Base-by-base conservation (phyloP, 2,113 vertebrate species). In the Mellivora capensis region DNA sequence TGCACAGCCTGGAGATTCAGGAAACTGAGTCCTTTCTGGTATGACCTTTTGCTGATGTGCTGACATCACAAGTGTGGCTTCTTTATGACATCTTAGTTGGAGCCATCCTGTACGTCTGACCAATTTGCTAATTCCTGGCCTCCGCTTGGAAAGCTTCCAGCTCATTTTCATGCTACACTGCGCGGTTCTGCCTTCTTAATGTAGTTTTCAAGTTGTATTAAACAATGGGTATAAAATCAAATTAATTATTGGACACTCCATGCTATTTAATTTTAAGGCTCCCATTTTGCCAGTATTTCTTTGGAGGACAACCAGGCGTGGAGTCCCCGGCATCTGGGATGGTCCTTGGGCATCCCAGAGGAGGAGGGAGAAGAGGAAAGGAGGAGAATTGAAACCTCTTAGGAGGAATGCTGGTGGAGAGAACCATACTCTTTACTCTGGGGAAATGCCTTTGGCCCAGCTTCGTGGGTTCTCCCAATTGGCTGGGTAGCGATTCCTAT, bases 261-360 rank as follows among this genome's bases (percentile, higher is more conserved):
- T 99, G 99, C 98, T 99, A 97, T 97, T 99, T 99, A 98, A 98
- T 99, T 99, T 99, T 99, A 99, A 98, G 97, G 94, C 98, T 99
- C 98, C 98, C 98, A 93, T 98, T 98, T 97, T 98, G 96, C 98
- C 97, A 98, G 86, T 98, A 98, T 98, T 98, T 99, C 98, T 99
- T 98, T 88, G 93, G 97, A 98, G 94, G 96, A 98, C 98, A 98
- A 98, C 98, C 97, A 99, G 98, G 97, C 98, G 4, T 17, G 1
- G 93, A 97, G 93, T 98, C 96, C 97, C 93, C 97, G 91, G 94
- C 96, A 80, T 93, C 94, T 94, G 74, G 86, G 61, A 85, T 59
- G 2, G 0, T 92, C 91, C 93, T 93, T 97, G 94, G 98, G 97
- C n/a, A 83, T 44, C 83, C 95, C 93, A 74, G 89, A 97, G 86